Base-by-base conservation (phyloP, 2,797 vertebrate genomes). In the Tarsius wallacei region DNA sequence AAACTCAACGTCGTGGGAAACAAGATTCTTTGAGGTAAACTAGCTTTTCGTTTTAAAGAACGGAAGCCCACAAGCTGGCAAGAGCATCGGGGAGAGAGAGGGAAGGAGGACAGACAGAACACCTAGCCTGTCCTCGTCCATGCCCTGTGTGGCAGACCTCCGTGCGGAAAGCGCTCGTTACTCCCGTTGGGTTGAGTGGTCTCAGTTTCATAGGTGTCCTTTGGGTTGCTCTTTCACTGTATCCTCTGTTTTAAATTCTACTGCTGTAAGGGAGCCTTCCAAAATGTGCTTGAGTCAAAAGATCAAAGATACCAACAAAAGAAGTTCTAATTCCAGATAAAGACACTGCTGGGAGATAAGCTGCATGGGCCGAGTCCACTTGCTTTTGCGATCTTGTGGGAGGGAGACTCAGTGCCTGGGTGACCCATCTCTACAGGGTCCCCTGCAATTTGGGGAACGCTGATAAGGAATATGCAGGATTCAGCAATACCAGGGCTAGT, bases 1-100 rank as follows among this genome's bases (percentile, higher is more conserved):
- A 83, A 96, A 97, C 94, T 92, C 92, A 97, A 97, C 97, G 97
- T 96, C 96, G 97, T 96, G 93, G 95, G 98, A 98, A 98, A 98
- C 93, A 98, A 93, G 98, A 97, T 88, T 96, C 76, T 98, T 90
- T 98, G 98, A 99, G 99, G 98, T 99, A 99, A 98, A 98, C 94
- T 97, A 98, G 98, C 98, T 71, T 96, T 97, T 96, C 70, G 80
- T 97, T 98, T 97, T 87, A 76, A 97, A 98, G 97, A 98, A 98
- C 61, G 28, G 95, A 98, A 51, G 26, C 90, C 95, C 92, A 96
- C 96, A 64, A 93, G 74, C 91, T 86, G 94, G 88, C 21, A 1
- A 83, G 91, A 93, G 93, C 55, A 28, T 21, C 6, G 1, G 78
- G 95, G 78, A 92, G 26, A 42, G 71, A 33, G 71, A 2, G 94